Conservation (phyloP, 2,113 vertebrate species). For the Paratilapia polleni region DNA sequence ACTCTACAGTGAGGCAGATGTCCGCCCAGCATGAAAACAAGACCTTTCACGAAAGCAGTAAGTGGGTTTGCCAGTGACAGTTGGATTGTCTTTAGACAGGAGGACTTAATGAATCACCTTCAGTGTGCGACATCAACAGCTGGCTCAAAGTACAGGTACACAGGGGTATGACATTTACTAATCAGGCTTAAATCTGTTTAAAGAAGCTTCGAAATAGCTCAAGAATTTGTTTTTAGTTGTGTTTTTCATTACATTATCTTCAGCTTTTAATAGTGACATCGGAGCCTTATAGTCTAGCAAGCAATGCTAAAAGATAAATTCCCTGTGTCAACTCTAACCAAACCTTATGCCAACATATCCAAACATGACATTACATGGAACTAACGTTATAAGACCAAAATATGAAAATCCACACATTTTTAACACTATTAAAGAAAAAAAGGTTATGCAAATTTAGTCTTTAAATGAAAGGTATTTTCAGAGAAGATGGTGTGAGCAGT, state of each 20-base stretch:
- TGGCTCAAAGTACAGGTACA: conserved; percentile 25
- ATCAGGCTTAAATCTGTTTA: background rate
- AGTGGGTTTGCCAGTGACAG: conserved; percentile 57
- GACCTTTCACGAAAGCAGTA: conserved; percentile 42
- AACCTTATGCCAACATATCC: background rate
- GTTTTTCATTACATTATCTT: background rate
- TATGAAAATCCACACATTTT: background rate
- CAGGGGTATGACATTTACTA: background rate
- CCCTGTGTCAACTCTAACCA: background rate
- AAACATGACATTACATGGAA: background rate
- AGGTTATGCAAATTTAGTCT: too few relatives aligned
- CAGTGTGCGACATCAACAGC: conserved; percentile 20
- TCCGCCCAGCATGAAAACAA: conserved; percentile 66
- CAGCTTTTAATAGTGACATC: background rate
- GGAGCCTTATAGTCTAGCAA: background rate
- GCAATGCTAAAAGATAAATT: background rate
- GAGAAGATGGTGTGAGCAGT: background rate
- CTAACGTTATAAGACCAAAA: background rate
- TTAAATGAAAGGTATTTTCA: background rate
- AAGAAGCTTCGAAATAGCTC: background rate
- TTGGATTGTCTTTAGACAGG: conserved; percentile 45
- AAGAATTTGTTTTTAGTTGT: background rate
- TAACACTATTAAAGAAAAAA: background rate
- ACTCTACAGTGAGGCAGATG: conserved; percentile 62
- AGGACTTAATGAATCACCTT: conserved; percentile 57